Evolutionary conservation across 2,888 invertebrate genomes (phyloP), one percentile per base, ranked within the genome.

Genomic region (Miltochrista miniata): DNA sequence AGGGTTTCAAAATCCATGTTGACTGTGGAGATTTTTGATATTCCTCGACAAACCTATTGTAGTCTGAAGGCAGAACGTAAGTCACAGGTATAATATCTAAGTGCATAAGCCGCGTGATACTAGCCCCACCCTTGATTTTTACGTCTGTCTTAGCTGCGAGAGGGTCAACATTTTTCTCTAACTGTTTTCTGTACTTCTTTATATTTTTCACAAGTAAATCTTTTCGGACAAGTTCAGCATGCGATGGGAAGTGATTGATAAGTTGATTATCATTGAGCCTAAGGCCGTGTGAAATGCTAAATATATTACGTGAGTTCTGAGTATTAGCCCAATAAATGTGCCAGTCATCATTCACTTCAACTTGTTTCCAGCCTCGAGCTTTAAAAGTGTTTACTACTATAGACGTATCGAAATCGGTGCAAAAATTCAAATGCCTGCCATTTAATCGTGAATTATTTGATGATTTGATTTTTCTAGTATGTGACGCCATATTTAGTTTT

Each of bases 1-100:
- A 98, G 0, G 98, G 98, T 81, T 99, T 98, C 96, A 98, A 97
- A 61, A 99, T 99, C 98, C 98, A 99, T 0, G 98, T 98, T 68
- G 97, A 97, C 77, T 96, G 96, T 0, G 98, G 98, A 61, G 96
- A 96, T 87, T 98, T 98, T 47, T 98, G 93, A 81, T 98, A 99
- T 79, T 98, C 98, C 79, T 98, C 98, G 1, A 98, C 98, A 84
- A 99, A 98, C 94, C 98, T 95, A 81, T 98, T 98, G 83, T 99
- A 99, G 86, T 99, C 98, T 43, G 97, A 96, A 1, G 98, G 98
- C 45, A 99, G 90, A 34, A 98, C 96, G 81, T 97, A 99, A 0
- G 98, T 98, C 14, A 97, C 94, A 0, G 98, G 98, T 60, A 99
- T 96, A 70, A 98, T 98, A 87, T 77, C 98, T 77, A 97, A 91